Base-by-base conservation (phyloP, 2,888 invertebrate species). In the Stomorhina lunata region DNA sequence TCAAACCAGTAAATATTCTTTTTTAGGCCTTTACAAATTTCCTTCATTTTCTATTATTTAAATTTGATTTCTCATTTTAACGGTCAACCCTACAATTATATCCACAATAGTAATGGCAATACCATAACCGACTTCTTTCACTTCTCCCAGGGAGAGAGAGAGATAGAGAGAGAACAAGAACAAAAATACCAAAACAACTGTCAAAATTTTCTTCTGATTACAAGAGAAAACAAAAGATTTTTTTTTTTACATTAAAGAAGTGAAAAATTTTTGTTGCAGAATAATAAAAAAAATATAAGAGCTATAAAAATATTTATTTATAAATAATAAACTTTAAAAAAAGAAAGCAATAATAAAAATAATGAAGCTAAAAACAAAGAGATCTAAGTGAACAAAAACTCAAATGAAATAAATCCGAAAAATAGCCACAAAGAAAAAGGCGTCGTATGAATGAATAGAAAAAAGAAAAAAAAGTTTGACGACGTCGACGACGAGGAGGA, bases 181-280 rank as follows among this genome's bases (percentile, higher is more conserved):
- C 45, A 25, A 45, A n/a, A 15, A 45, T 57, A 25, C 4, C 32
- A 43, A 40, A 68, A 27, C 9, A 61, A 59, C 50, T 80, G 80
- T 73, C 80, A 80, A 73, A 68, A 57, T 4, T 65, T 61, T 79
- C n/a, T n/a, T n/a, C 50, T 66, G 59, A 32, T 43, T 73, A 53
- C 27, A 63, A 65, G 79, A 79, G 79, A 79, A 80, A 80, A 80
- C 80, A 80, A 80, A 80, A 80, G 73, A 73, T 68, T 27, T 40
- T 65, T 73, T n/a, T 72, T 59, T 40, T 69, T 61, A 48, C 61
- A 53, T 63, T n/a, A 22, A 79, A 53, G 32, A 68, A 40, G 76
- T 77, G 71, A 76, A 75, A 76, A 59, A 17, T 43, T 79, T n/a
- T 66, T 53, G 48, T 59, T 48, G 17, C 66, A 59, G 20, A 32